Percentiles rank a stretch among this genome's conserved stretches.
Evolutionary conservation across 2,888 invertebrate species (phyloP).

Genomic region (Strigamia maritima): DNA sequence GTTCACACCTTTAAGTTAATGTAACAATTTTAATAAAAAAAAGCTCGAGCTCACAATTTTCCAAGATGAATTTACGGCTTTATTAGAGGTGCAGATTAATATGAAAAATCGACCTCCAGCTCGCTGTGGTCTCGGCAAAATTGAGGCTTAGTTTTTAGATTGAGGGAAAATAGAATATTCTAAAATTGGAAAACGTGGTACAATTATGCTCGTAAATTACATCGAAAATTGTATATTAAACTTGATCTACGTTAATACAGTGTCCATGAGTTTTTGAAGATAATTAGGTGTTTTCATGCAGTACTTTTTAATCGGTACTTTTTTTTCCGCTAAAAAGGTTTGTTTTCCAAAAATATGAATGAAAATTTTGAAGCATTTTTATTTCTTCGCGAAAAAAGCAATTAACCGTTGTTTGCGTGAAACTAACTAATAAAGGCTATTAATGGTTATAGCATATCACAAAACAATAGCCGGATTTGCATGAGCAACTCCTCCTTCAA

Average conservation of each 20-base stretch:
- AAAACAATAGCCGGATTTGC: not conserved
- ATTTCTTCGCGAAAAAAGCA: not conserved
- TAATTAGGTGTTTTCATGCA: not conserved
- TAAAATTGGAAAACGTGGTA: not conserved
- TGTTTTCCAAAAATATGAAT: not conserved
- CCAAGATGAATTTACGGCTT: not conserved
- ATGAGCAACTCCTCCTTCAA: not conserved
- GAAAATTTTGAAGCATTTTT: not conserved
- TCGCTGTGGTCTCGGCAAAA: not conserved
- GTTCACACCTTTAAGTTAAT: not conserved
- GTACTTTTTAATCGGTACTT: not conserved
- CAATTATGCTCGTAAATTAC: not conserved
- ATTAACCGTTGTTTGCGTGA: not conserved
- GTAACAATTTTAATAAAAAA: not conserved
- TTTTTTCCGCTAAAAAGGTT: not conserved
- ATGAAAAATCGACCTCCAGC: constrained; percentile 4
- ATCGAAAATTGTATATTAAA: not conserved
- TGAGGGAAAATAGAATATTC: not conserved
- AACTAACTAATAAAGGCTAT: not conserved
- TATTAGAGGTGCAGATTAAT: not conserved
- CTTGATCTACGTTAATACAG: not conserved
- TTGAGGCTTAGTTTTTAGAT: constrained; percentile 15
- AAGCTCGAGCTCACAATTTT: not conserved
- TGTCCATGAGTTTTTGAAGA: not conserved
- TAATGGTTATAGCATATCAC: not conserved